Evolutionary conservation across 2,797 vertebrate species (phyloP).

Genomic region (Micrastur ruficollis): DNA sequence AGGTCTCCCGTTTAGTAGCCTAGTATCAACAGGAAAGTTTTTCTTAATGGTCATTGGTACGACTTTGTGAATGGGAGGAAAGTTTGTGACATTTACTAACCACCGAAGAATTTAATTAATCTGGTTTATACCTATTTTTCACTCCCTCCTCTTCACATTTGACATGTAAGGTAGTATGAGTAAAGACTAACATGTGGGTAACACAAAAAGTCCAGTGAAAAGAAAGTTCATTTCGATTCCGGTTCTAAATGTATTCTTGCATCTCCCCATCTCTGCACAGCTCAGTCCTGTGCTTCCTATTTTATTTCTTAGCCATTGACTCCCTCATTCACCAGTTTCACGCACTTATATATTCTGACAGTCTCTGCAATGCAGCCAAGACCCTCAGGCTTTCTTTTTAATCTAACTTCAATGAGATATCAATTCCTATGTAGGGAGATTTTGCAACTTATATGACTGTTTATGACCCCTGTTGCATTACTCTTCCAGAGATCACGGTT

Average conservation of each 20-base stretch:
- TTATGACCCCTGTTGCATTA: not conserved
- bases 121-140: not conserved
- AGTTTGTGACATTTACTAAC: not conserved
- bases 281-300: not conserved
- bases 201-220: not conserved
- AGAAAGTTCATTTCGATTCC: not conserved
- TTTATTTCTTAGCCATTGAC: rapidly evolving
- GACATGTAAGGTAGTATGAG: not conserved
- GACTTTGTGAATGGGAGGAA: not conserved
- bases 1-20: not conserved
- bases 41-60: not conserved
- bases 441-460: not conserved
- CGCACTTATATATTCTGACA: rapidly evolving
- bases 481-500: not conserved
- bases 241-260: not conserved
- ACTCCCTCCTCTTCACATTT: not conserved
- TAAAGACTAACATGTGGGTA: not conserved
- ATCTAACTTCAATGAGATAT: not conserved
- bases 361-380: not conserved
- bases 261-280: not conserved
- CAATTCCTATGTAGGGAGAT: not conserved
- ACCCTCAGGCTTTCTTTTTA: not conserved
- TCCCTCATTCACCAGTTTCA: not conserved
- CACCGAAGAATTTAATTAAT: not conserved
- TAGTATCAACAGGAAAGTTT: not conserved